Evolutionary conservation across 2,113 vertebrate genomes (phyloP), one percentile per base, ranked within the genome.

Genomic region (Speoplatyrhinus poulsoni): DNA sequence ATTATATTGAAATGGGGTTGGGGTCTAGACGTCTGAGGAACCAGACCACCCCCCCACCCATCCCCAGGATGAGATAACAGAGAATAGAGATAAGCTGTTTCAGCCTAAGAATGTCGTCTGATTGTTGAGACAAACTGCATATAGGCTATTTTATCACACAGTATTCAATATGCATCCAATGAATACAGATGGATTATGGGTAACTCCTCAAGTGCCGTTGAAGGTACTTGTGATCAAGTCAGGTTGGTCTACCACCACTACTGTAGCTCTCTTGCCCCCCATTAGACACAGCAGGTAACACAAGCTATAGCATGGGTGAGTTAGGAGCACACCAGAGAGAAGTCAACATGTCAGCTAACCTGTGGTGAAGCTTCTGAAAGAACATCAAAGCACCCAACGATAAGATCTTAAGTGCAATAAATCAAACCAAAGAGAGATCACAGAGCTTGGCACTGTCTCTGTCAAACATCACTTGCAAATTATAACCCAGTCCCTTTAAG

Each of bases 11-110:
- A 60, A 46, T 60, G 56, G 52, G 26, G 46, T 12, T 13, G 59
- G 59, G 47, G 13, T 85, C 56, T 70, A 68, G 69, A 69, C 72
- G 70, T 74, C 66, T 77, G 59, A 74, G 78, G 79, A 83, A 26
- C 77, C 79, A 73, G 57, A 83, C 75, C 69, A 11, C 5, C 70
- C 66, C 47, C 50, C 70, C 66, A 49, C 70, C 66, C 9, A 15
- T 57, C 47, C 60, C 66, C 67, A 70, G 60, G 70, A 69, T 87
- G 73, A 86, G 67, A 72, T 87, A 80, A 87, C 76, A 50, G 17
- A 41, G 36, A 8, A 41, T 41, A 41, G 36, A 41, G 36, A 41
- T 41, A 41, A 41, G 36, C 36, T 41, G 36, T 41, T 41, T 41
- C 4, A 41, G 36, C 36, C 36, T 41, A 8, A 5, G 36, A 41